Percentiles rank a stretch among this genome's conserved stretches.
These are phyloP conservation scores for Girardia tigrina DNA, from an alignment of 2,888 invertebrate species.

Conservation along the genomic window DNA sequence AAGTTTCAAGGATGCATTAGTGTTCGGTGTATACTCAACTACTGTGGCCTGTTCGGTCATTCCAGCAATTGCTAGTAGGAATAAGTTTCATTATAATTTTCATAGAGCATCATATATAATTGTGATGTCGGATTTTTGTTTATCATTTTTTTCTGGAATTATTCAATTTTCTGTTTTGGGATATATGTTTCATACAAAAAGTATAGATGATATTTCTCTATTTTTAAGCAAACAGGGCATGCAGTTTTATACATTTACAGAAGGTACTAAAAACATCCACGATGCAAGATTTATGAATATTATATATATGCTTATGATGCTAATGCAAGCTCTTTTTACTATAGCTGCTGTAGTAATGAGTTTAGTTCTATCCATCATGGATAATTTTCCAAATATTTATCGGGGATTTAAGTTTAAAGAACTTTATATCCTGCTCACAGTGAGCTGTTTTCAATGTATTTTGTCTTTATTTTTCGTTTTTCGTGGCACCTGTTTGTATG, in stretches of 20 bases:
- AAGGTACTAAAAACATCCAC: not conserved
- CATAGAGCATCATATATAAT: not conserved
- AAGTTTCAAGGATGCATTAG: not conserved
- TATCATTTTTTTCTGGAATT: not conserved
- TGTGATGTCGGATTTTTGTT: not conserved
- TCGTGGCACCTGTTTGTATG: not conserved
- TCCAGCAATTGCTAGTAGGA: not conserved
- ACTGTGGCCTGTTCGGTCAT: not conserved
- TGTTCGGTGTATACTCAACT: not conserved
- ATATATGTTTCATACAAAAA: not conserved
- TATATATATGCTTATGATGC: not conserved
- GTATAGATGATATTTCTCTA: not conserved
- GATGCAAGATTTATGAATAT: not conserved
- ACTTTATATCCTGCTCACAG: not conserved
- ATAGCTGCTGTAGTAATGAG: not conserved
- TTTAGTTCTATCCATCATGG: not conserved
- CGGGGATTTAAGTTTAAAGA: not conserved
- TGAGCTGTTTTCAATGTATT: not conserved
- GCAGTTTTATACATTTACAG: not conserved
- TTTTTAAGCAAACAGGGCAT: not conserved
- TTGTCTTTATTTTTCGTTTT: not conserved
- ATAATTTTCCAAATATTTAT: not conserved
- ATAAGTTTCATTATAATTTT: not conserved
- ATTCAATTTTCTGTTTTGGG: not conserved
- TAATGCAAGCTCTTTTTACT: not conserved